A percentile compares a stretch with the other conserved stretches of the same genome.
Evolutionary conservation across 2,113 vertebrate species (phyloP).

Genomic region (Psephotus haematonotus): DNA sequence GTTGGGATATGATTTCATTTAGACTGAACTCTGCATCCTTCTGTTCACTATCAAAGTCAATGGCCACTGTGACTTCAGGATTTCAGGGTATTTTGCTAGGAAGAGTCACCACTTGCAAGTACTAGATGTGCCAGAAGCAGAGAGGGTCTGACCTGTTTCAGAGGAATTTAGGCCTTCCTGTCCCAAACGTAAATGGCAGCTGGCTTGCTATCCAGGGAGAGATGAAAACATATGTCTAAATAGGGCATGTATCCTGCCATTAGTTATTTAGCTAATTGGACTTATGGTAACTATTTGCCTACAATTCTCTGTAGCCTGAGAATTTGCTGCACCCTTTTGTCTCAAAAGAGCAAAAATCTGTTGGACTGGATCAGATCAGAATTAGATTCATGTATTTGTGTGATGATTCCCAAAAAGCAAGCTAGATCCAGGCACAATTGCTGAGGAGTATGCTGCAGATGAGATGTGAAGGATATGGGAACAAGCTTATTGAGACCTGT

Average conservation of each 20-base stretch:
- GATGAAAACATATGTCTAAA: conserved; percentile 24
- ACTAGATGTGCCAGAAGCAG: background rate
- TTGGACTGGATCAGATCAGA: background rate
- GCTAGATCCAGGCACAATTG: background rate
- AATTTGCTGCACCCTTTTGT: background rate
- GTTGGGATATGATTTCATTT: background rate
- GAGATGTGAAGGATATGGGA: rapidly evolving
- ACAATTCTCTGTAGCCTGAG: background rate
- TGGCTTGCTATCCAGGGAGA: background rate
- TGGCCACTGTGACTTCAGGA: background rate
- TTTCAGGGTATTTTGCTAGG: background rate
- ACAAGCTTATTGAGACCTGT: background rate
- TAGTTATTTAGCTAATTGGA: background rate
- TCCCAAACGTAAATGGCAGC: background rate
- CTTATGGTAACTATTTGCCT: background rate
- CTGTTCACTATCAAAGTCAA: background rate
- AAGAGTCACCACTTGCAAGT: background rate
- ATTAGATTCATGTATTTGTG: background rate
- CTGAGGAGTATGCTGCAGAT: background rate
- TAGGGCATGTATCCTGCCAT: background rate
- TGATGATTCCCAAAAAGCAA: background rate
- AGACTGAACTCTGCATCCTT: background rate
- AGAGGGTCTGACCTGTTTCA: background rate
- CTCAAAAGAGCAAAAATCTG: background rate
- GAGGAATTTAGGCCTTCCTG: conserved; percentile 13